Conservation (phyloP, 2,797 vertebrate species). For the Clarias platycephalus region DNA sequence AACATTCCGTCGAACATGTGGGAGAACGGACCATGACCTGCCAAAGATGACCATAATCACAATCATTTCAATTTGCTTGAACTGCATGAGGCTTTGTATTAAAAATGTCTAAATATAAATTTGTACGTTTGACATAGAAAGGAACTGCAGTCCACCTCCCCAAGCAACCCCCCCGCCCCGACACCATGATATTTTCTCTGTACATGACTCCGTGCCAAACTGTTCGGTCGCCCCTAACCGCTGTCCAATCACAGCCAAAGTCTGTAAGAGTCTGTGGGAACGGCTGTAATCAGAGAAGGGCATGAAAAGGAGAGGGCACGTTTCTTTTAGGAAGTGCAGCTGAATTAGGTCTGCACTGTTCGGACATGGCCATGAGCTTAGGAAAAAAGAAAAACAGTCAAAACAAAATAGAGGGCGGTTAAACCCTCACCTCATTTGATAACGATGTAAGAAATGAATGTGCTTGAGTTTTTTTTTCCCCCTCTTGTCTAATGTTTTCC, state of each 20-base stretch:
- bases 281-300: neutral
- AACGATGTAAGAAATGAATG: neutral
- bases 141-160: too few species aligned
- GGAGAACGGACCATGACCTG: slow-evolving; percentile 96
- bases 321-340: neutral
- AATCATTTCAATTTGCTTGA: neutral
- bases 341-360: neutral
- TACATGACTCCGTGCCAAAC: too few species aligned
- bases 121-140: too few species aligned
- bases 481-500: too few species aligned
- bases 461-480: too few species aligned
- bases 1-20: slow-evolving; percentile 94
- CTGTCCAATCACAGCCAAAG: neutral
- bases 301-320: neutral
- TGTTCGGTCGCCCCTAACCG: neutral
- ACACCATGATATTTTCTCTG: too few species aligned
- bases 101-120: too few species aligned
- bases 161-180: too few species aligned
- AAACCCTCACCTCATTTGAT: neutral
- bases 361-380: neutral
- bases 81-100: neutral
- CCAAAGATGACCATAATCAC: slow-evolving; percentile 45
- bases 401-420: neutral
- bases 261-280: too few species aligned
- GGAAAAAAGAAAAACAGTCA: too few species aligned